These are phyloP conservation scores for Muscicapa striata DNA, from an alignment of 2,797 vertebrate species.

Conservation along the genomic window DNA sequence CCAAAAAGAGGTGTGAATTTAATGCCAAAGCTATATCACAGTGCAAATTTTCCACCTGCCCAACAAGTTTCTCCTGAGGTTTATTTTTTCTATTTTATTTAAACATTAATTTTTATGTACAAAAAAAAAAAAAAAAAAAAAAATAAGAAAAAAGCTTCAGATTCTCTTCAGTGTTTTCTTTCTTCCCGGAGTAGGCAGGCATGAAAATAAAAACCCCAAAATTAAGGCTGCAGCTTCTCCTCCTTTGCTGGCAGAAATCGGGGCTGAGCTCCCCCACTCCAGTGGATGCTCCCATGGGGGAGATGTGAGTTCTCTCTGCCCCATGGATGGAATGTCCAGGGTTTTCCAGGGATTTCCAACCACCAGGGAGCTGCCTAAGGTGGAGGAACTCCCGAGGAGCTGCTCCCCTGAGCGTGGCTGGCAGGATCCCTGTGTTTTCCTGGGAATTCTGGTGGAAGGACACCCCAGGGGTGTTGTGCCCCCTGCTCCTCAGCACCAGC, in stretches of 20 bases:
- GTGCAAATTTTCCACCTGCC: constrained; percentile 79
- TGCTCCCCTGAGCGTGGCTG: background rate
- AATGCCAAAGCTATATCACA: constrained; percentile 67
- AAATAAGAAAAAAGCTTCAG: background rate
- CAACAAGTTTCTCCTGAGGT: constrained; percentile 65
- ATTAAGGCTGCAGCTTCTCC: constrained; percentile 68
- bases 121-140: background rate
- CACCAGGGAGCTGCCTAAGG: background rate
- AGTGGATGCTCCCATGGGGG: background rate
- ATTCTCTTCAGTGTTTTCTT: constrained; percentile 27
- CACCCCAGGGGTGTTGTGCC: background rate
- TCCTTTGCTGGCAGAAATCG: constrained; percentile 11
- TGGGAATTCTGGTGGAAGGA: background rate
- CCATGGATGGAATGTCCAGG: background rate
- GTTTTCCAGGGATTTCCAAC: background rate
- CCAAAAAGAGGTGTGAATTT: constrained; percentile 2
- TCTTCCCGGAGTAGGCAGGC: constrained; percentile 29
- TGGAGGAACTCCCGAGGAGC: background rate
- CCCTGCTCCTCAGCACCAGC: background rate
- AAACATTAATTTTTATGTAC: constrained; percentile 37
- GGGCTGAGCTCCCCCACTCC: background rate
- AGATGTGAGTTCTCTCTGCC: background rate
- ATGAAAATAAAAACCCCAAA: background rate
- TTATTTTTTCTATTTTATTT: constrained; percentile 12
- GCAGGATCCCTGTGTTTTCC: background rate